Evolutionary conservation across 2,113 vertebrate species (phyloP), one percentile per base, ranked within the genome.

Genomic region (Labeo catla): DNA sequence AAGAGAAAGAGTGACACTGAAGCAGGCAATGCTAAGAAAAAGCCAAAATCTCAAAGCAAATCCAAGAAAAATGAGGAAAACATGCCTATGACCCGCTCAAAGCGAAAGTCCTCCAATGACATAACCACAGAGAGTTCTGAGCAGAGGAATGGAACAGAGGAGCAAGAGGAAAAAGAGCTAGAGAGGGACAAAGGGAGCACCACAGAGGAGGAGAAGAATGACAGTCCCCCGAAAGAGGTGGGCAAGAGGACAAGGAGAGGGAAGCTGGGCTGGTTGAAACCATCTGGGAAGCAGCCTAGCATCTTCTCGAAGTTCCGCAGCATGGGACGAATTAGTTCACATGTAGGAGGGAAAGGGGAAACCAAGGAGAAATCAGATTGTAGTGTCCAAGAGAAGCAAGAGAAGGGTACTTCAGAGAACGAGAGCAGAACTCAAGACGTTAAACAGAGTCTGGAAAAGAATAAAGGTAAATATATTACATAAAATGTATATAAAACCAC

Each of bases 241-340:
- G 94, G 91, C 0, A 97, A 97, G 87, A 96, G 94, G 59, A 98
- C 98, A 91, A 96, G 96, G 54, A 95, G 92, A 77, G 91, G 95
- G 4, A 95, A 93, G 85, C 85, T 98, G 84, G 94, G 96, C 90
- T 99, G 97, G 97, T 92, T 98, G 72, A 97, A 95, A 89, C 93
- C 96, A 8, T 92, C 96, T 0, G 92, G 93, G 86, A 99, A 97
- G 78, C 98, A 99, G 87, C 97, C 97, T n/a, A 98, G 96, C 86
- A 99, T 99, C 88, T 96, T 99, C 88, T 98, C 98, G 34, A 99
- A 98, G 94, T 98, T 99, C 86, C 95, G 95, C 89, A 97, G 96
- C 52, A 91, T 98, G 87, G 97, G 97, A 2, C 97, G 97, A 89
- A 86, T 96, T 88, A 95, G 93, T 81, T 93, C 96, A 78, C 95